A percentile compares a stretch with the other conserved stretches of the same genome.
These are phyloP conservation scores for Drosophila bunnanda DNA, from an alignment of 2,888 invertebrate genomes.

Conservation along the genomic window DNA sequence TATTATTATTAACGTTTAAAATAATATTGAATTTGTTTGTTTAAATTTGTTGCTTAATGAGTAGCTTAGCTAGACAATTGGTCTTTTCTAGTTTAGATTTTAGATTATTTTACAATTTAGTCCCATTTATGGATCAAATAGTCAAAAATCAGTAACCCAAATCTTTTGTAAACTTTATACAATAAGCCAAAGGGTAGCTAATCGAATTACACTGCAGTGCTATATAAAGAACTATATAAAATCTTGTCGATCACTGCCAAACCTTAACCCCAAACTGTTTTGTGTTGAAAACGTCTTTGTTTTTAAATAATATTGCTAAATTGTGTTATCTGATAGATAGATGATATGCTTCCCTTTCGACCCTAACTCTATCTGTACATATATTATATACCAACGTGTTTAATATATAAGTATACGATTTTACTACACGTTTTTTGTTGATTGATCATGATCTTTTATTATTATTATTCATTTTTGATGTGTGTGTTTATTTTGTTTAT, in stretches of 20 bases:
- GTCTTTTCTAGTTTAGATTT: neutral
- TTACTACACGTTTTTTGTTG: conserved; percentile 21
- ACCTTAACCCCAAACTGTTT: neutral
- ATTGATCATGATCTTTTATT: conserved; percentile 17
- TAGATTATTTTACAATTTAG: neutral
- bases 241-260: conserved; percentile 10
- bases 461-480: conserved; percentile 24
- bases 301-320: conserved; percentile 10
- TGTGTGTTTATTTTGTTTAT: conserved; percentile 71
- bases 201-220: neutral
- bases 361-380: conserved; percentile 16
- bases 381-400: conserved; percentile 25
- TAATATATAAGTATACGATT: conserved; percentile 17
- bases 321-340: conserved; percentile 16
- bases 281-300: conserved; percentile 5
- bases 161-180: too few relatives aligned
- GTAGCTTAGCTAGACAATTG: neutral
- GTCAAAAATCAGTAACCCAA: too few relatives aligned
- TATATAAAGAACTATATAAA: neutral
- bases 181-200: neutral
- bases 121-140: too few relatives aligned
- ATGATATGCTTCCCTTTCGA: conserved; percentile 18
- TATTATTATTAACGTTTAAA: neutral
- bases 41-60: neutral
- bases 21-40: neutral